phyloP scores from a whole-genome alignment of 2,888 invertebrate genomes.

The Ctena decussata region DNA sequence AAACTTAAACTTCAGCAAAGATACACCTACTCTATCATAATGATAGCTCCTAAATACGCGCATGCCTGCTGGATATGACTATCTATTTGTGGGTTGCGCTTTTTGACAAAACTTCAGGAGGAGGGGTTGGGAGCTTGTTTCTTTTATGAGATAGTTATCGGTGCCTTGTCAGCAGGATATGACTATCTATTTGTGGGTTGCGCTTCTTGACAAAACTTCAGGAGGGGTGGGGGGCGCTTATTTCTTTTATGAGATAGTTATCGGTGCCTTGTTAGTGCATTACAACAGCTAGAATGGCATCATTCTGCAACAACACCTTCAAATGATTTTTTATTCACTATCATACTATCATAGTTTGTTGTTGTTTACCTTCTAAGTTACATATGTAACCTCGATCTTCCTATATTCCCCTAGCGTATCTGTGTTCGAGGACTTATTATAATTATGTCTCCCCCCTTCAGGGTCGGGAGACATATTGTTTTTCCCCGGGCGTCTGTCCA shows the following conservation, averaged over 20 bases:
- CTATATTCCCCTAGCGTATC: too few species aligned
- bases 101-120: not conserved
- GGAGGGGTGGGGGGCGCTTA: not conserved
- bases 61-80: not conserved
- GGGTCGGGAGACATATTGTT: too few species aligned
- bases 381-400: too few species aligned
- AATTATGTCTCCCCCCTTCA: too few species aligned
- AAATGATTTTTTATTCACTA: not conserved
- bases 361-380: not conserved
- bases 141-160: not conserved
- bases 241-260: not conserved
- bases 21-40: not conserved
- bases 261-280: not conserved
- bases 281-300: not conserved
- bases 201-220: not conserved
- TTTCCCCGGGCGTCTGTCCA: too few species aligned
- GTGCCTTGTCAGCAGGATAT: not conserved
- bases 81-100: not conserved
- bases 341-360: not conserved
- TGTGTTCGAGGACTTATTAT: too few species aligned
- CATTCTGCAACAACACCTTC: not conserved
- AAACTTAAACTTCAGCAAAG: too few species aligned
- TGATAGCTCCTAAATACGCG: not conserved
- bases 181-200: not conserved
- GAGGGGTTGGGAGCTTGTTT: too few species aligned